Evolutionary conservation across 2,797 vertebrate genomes (phyloP).

Genomic region (Cynopterus sphinx): DNA sequence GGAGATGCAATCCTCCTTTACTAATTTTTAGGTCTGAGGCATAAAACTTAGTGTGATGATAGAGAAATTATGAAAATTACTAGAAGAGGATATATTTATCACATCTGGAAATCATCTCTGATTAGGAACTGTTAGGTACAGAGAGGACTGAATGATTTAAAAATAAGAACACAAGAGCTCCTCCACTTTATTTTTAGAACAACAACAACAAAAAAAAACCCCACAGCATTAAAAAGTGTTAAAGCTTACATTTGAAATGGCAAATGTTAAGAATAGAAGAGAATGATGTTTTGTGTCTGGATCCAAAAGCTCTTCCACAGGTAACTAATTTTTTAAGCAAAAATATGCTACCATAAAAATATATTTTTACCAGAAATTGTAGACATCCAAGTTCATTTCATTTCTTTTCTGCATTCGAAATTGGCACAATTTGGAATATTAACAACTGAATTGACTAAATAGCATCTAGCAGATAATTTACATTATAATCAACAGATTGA

Average conservation of each 20-base stretch:
- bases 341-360: constrained; percentile 11
- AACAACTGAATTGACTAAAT: constrained; percentile 24
- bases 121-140: background rate
- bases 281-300: background rate
- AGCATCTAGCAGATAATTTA: constrained; percentile 14
- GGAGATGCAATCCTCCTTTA: background rate
- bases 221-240: background rate
- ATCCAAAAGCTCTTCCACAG: constrained; percentile 36
- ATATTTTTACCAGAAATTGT: constrained; percentile 20
- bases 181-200: background rate
- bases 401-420: constrained; percentile 33
- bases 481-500: constrained; percentile 48
- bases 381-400: background rate
- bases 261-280: constrained; percentile 21
- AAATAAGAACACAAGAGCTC: background rate
- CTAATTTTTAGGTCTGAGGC: background rate
- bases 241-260: constrained; percentile 12
- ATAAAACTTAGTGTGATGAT: background rate
- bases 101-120: background rate
- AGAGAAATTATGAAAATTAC: constrained; percentile 23
- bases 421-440: constrained; percentile 17
- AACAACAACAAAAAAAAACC: background rate
- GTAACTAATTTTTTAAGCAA: background rate
- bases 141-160: background rate
- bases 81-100: background rate